A percentile compares a stretch with the other conserved stretches of the same genome.
Evolutionary conservation across 2,113 vertebrate species (phyloP).

Genomic region (Numida meleagris): DNA sequence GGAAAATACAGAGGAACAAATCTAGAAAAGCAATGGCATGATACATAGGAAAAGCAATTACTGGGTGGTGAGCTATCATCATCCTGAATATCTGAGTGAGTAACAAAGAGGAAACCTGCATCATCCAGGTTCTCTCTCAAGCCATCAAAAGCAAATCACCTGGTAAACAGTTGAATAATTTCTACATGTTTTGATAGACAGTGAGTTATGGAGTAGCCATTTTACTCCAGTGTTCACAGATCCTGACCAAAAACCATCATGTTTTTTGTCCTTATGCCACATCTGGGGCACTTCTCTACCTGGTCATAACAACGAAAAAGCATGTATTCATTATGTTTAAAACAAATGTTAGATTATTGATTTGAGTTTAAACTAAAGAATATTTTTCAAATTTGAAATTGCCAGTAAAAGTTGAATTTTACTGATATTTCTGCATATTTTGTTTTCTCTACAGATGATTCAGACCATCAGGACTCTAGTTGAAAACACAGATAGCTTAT

Average conservation of each 20-base stretch:
- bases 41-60: not conserved
- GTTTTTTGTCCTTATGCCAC: not conserved
- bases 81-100: not conserved
- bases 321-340: not conserved
- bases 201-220: not conserved
- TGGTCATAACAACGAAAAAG: not conserved
- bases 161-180: not conserved
- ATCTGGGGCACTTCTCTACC: not conserved
- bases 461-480: slow-evolving; percentile 88
- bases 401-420: not conserved
- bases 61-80: not conserved
- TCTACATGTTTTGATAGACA: not conserved
- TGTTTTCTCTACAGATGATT: slow-evolving; percentile 88
- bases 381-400: not conserved
- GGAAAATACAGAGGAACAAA: not conserved
- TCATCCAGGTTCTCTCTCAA: not conserved
- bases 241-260: rapidly evolving
- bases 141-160: not conserved
- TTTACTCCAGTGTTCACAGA: not conserved
- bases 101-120: not conserved
- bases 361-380: not conserved
- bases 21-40: not conserved
- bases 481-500: slow-evolving; percentile 88
- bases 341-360: not conserved
- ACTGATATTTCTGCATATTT: not conserved